Conservation (phyloP, 1,140 invertebrate genomes). For the Heliconius hermathena region DNA sequence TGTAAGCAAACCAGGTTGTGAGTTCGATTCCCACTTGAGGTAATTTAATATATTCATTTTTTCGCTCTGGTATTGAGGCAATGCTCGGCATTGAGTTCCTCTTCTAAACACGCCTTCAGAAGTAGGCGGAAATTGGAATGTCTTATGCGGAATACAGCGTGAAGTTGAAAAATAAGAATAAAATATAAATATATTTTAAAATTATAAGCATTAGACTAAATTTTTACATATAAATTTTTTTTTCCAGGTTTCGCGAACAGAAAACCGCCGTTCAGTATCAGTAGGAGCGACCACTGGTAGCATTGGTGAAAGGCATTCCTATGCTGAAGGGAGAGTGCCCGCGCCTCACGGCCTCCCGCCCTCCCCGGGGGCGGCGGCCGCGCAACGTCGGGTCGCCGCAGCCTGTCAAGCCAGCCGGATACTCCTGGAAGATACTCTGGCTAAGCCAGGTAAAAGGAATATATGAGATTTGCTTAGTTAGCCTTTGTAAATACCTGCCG, state of each 20-base stretch:
- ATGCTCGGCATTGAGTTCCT: too few relatives aligned
- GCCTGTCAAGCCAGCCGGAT: slow-evolving; percentile 82
- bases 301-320: slow-evolving; percentile 58
- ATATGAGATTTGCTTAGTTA: slow-evolving; percentile 6
- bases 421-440: slow-evolving; percentile 89
- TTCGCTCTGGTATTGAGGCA: too few relatives aligned
- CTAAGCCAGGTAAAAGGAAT: slow-evolving; percentile 82
- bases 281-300: slow-evolving; percentile 52
- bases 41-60: too few relatives aligned
- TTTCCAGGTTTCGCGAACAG: slow-evolving; percentile 68
- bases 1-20: too few relatives aligned
- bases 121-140: too few relatives aligned
- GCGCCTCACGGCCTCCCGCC: slow-evolving; percentile 75
- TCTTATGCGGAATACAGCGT: too few relatives aligned
- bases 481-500: not conserved
- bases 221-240: slow-evolving; percentile 24
- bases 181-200: too few relatives aligned
- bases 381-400: slow-evolving; percentile 61
- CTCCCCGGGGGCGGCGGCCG: slow-evolving; percentile 73
- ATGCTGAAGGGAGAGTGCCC: slow-evolving; percentile 60
- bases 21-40: too few relatives aligned
- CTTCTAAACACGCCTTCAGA: too few relatives aligned
- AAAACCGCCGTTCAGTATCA: slow-evolving; percentile 73
- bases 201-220: too few relatives aligned
- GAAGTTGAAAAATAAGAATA: too few relatives aligned